phyloP scores from a whole-genome alignment of 2,888 invertebrate species.

The Tetheella fluctuosa region DNA sequence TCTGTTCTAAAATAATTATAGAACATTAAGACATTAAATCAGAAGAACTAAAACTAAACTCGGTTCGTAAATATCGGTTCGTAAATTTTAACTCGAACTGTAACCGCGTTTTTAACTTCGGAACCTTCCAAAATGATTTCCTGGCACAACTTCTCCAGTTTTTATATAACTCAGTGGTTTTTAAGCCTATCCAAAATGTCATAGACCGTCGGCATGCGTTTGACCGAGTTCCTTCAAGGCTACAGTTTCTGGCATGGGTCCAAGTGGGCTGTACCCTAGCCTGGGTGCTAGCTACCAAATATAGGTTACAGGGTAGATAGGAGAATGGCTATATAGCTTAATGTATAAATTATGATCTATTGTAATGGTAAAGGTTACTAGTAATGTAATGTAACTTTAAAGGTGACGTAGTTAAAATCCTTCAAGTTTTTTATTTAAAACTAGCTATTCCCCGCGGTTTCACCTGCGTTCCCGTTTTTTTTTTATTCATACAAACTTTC shows the following conservation, averaged over 20 bases:
- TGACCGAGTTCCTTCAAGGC: constrained; percentile 47
- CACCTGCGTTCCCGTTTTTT: too few relatives aligned
- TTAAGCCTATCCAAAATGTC: constrained; percentile 23
- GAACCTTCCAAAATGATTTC: background rate
- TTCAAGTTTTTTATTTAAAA: too few relatives aligned
- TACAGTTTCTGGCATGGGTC: constrained; percentile 36
- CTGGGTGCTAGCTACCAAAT: background rate
- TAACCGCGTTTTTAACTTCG: background rate
- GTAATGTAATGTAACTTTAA: too few relatives aligned
- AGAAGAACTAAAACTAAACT: too few relatives aligned
- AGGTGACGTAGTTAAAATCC: too few relatives aligned
- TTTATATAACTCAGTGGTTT: constrained; percentile 24
- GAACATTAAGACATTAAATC: too few relatives aligned
- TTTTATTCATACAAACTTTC: too few relatives aligned
- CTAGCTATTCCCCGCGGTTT: too few relatives aligned
- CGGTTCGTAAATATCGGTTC: too few relatives aligned
- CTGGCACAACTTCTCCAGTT: constrained; percentile 13
- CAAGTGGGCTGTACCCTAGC: constrained; percentile 43
- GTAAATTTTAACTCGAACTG: too few relatives aligned
- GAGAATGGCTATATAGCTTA: background rate
- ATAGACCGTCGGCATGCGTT: constrained; percentile 20
- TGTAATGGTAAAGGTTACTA: background rate
- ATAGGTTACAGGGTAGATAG: background rate
- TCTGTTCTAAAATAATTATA: too few relatives aligned
- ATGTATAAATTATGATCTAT: background rate